These are phyloP conservation scores for Nycticryphes semicollaris DNA, from an alignment of 2,113 vertebrate species.

Conservation along the genomic window DNA sequence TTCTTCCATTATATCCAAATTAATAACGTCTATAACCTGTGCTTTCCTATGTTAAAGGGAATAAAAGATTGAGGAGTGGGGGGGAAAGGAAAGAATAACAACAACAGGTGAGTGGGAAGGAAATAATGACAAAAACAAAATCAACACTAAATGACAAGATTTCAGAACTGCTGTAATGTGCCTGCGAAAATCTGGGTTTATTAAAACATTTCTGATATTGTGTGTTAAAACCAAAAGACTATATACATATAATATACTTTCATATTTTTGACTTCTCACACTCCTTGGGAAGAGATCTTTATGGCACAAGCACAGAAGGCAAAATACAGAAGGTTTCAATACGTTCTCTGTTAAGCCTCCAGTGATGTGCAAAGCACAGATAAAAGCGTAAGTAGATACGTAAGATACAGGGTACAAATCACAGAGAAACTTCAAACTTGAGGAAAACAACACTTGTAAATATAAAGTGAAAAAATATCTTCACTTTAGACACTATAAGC, in stretches of 20 bases:
- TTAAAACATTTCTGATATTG: background rate
- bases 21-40: background rate
- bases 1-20: slow-evolving; percentile 42
- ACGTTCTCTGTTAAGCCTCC: slow-evolving; percentile 28
- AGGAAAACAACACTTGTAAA: background rate
- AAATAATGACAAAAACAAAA: background rate
- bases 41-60: background rate
- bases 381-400: slow-evolving; percentile 22
- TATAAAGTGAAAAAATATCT: background rate
- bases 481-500: background rate
- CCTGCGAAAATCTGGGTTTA: background rate
- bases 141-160: background rate
- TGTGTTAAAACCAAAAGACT: slow-evolving; percentile 30
- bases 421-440: background rate
- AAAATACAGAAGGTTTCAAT: slow-evolving; percentile 37
- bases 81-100: background rate
- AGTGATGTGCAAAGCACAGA: slow-evolving; percentile 35
- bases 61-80: background rate
- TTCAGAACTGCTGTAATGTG: background rate
- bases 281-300: background rate
- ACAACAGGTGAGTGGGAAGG: background rate
- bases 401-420: background rate
- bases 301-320: slow-evolving; percentile 17
- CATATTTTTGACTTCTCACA: background rate
- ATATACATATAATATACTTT: background rate